Base-by-base conservation (phyloP, 2,113 vertebrate species). In the Paramormyrops kingsleyae region DNA sequence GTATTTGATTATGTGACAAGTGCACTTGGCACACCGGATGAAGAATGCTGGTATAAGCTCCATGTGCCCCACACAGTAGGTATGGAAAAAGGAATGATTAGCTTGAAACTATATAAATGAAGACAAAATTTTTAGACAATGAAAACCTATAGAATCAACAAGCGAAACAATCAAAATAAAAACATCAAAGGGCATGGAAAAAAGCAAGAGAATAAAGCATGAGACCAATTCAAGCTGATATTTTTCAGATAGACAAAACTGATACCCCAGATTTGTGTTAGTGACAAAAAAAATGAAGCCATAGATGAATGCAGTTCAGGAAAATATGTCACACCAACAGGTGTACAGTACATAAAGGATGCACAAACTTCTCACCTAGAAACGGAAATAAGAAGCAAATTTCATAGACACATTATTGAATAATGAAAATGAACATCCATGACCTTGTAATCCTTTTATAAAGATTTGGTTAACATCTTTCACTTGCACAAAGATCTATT, bases 391-490 rank as follows among this genome's bases (percentile, higher is more conserved):
- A 31, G 70, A 17, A 19, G 42, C 46, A 85, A 85, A 47, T 13
- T 47, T 47, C 35, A 85, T 24, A 49, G 83, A 53, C 35, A 56
- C 83, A 87, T 56, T 74, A 35, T 27, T 44, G 59, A 13, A 77
- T 86, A 50, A 88, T 86, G 39, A 70, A 50, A 87, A 74, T 89
- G 53, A 86, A 90, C 86, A 77, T 77, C 87, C 62, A 27, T 89
- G 59, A 89, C 59, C 6, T 31, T 31, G n/a, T 62, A 87, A 90
- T 89, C 90, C 88, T 21, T 86, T 86, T 86, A 56, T 17, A 87
- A 47, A 31, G 17, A 17, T 90, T 84, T 24, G 66, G 77, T 39
- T 66, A 50, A 86, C 83, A 59, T 53, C 42, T 77, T 77, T 53
- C 62, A 53, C 80, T 77, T 87, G 50, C 31, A 87, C 46, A 85